Base-by-base conservation (phyloP, 2,113 vertebrate species). In the Rhineura floridana region DNA sequence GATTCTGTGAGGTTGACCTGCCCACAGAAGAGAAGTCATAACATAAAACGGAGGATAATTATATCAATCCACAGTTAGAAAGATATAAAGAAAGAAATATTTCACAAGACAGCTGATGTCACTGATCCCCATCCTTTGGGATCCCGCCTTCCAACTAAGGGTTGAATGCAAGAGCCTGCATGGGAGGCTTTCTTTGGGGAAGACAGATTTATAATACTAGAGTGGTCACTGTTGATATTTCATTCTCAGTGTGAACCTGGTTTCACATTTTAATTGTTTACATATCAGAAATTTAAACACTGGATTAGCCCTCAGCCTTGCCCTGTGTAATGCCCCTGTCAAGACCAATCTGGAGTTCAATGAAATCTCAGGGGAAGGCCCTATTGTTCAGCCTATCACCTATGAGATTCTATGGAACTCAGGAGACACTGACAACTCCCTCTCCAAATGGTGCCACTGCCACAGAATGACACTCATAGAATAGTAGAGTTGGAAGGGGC, bases 1-100 rank as follows among this genome's bases (percentile, higher is more conserved):
- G 91, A 52, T 21, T 97, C 95, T 33, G 96, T 52, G 90, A 97
- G 93, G 90, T 97, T 97, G 28, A 97, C 96, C 96, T 97, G 83
- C 28, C 46, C 93, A 63, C 15, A 75, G 89, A 91, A 84, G 65
- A 81, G 33, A 91, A 63, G 6, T 59, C 17, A 55, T 0, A 79
- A 91, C 88, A 91, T 30, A 21, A 77, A 52, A 42, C 72, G n/a
- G 62, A 75, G 13, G 52, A 67, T 36, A 65, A 48, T 21, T 55
- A 72, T 28, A 67, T 6, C 23, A 28, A 39, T 12, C 81, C 33
- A 30, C 65, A 46, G 0, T 72, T 42, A n/a, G 23, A 72, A 33
- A 80, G 44, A 67, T 76, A 85, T 1, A 65, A 63, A 70, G 8
- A 11, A 50, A 3, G 15, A 30, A 36, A 25, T 9, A 11, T 83